Base-by-base conservation (phyloP, 2,888 invertebrate genomes). In the Papilio protenor region DNA sequence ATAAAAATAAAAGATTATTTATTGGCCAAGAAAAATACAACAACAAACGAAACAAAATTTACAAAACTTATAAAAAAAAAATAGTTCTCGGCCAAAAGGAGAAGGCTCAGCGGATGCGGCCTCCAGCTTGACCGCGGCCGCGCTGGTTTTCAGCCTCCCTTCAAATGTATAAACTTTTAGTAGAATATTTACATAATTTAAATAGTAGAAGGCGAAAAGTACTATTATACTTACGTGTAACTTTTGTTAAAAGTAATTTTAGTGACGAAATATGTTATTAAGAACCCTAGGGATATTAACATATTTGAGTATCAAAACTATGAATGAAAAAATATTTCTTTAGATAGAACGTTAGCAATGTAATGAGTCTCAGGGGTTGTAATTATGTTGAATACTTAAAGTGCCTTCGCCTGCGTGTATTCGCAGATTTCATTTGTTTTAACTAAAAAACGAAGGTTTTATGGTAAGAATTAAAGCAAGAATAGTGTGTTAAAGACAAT, bases 391-490 rank as follows among this genome's bases (percentile, higher is more conserved):
- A 66, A 66, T 66, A n/a, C n/a, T 66, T 66, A 0, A 66, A 33
- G 64, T 33, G 33, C n/a, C 40, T 40, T 66, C 66, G 40, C 2
- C 18, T 66, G 18, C 11, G 11, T 40, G 18, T 66, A 5, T 33
- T 64, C 64, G 40, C 40, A 66, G 66, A 66, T 66, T 64, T 64
- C 33, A 33, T 64, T 66, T 66, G 66, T 66, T 66, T 16, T n/a
- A 40, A 66, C 1, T 18, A n/a, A 66, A 66, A 18, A 18, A 18
- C 27, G 40, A 64, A 64, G 6, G 10, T 8, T n/a, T n/a, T 64
- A 21, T 64, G 21, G 12, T 40, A 40, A 0, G 10, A 12, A 12
- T 23, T 12, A 11, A 23, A 59, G 18, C 8, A 55, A 21, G 6
- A 18, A 16, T 49, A 12, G 16, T 16, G 47, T 47, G 12, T 47